Evolutionary conservation across 2,888 invertebrate species (phyloP).

Genomic region (Ichneumoninae sp.): DNA sequence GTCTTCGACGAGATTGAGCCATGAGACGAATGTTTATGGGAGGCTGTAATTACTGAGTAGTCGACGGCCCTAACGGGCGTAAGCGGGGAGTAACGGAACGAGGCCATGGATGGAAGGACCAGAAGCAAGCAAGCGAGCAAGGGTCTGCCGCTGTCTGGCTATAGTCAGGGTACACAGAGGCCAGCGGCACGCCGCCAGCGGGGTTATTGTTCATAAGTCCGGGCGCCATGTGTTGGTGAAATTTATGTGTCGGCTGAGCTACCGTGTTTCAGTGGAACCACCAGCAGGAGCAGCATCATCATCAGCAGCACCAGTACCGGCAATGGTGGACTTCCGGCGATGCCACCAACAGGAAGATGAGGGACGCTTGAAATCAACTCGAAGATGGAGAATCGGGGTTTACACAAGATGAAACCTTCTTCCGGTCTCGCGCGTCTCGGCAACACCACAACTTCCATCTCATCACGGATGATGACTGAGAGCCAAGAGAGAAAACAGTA

Average conservation of each 20-base stretch:
- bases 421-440: slow-evolving; percentile 41
- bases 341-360: slow-evolving; percentile 34
- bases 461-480: slow-evolving; percentile 35
- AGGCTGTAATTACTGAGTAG: slow-evolving; percentile 79
- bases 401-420: slow-evolving; percentile 48
- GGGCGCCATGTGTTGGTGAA: slow-evolving; percentile 79
- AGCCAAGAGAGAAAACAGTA: slow-evolving; percentile 3
- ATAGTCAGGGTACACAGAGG: slow-evolving; percentile 41
- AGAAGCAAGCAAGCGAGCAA: slow-evolving; percentile 25
- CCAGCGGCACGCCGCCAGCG: slow-evolving; percentile 51
- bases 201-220: slow-evolving; percentile 82
- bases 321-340: slow-evolving; percentile 22
- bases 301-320: slow-evolving; percentile 12
- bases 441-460: slow-evolving; percentile 40
- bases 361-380: background rate
- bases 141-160: slow-evolving; percentile 43
- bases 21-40: slow-evolving; percentile 79
- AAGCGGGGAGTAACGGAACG: slow-evolving; percentile 44
- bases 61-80: slow-evolving; percentile 72
- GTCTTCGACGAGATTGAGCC: slow-evolving; percentile 77
- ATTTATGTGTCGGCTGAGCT: slow-evolving; percentile 80
- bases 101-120: slow-evolving; percentile 54
- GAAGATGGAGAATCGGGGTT: slow-evolving; percentile 41
- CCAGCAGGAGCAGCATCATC: slow-evolving; percentile 24
- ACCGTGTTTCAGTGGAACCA: slow-evolving; percentile 62